Evolutionary conservation across 2,888 invertebrate species (phyloP).

Genomic region (Gisinianus flammeolus): DNA sequence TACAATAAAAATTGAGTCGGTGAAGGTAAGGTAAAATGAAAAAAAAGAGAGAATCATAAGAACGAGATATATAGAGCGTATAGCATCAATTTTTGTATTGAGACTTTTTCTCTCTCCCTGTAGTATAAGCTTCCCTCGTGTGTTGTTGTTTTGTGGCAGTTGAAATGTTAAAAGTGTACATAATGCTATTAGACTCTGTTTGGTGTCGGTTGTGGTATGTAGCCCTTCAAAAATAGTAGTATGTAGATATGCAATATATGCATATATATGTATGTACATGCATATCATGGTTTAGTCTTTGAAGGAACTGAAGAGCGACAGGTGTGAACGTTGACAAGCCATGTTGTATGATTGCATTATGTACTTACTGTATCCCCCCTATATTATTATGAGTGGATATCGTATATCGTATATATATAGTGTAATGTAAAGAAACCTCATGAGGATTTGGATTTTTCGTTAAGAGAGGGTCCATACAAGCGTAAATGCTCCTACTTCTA

Average conservation of each 20-base stretch:
- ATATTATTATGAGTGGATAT: too few species aligned
- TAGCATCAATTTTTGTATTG: constrained; percentile 18
- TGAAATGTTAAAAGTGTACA: too few species aligned
- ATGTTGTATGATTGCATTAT: too few species aligned
- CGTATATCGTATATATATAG: too few species aligned
- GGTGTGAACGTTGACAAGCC: constrained; percentile 33
- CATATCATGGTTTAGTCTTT: background rate
- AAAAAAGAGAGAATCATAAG: constrained; percentile 7
- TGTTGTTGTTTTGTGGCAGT: background rate
- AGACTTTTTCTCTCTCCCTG: background rate
- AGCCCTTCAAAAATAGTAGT: too few species aligned
- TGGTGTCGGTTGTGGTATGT: too few species aligned
- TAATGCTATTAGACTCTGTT: too few species aligned
- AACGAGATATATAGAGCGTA: constrained; percentile 20
- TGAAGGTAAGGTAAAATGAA: background rate
- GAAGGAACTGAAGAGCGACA: constrained; percentile 22
- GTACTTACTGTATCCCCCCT: too few species aligned
- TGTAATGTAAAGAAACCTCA: too few species aligned
- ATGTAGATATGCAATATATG: background rate
- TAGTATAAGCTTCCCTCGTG: background rate
- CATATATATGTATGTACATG: background rate
- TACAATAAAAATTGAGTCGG: background rate
- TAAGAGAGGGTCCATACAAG: too few species aligned
- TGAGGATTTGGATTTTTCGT: too few species aligned
- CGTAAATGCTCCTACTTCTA: too few species aligned